A percentile compares a stretch with the other conserved stretches of the same genome.
Conservation (phyloP, 2,797 vertebrate species). For the Coregonus suidteri region DNA sequence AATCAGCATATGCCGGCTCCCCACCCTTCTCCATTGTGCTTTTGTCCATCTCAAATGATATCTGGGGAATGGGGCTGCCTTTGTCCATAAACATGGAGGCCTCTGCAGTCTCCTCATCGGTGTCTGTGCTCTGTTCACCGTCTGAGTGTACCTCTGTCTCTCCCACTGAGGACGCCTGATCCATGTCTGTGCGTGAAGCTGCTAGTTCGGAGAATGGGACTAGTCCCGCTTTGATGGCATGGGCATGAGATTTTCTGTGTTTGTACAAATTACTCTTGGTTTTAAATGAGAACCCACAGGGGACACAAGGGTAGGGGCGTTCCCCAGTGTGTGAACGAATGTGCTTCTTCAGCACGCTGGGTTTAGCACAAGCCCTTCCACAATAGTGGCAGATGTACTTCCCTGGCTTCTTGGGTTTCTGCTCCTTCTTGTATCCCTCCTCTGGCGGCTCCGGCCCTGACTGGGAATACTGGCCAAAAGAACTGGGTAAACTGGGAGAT, state of each 20-base stretch:
- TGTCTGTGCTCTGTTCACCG: slow-evolving; percentile 97
- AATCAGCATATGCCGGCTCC: slow-evolving; percentile 77
- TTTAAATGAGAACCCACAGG: slow-evolving; percentile 99
- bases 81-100: slow-evolving; percentile 81
- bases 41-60: slow-evolving; percentile 76
- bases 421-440: slow-evolving; percentile 93
- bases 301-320: slow-evolving; percentile 93
- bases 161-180: slow-evolving; percentile 86
- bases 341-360: slow-evolving; percentile 98
- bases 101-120: slow-evolving; percentile 92
- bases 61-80: slow-evolving; percentile 80
- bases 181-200: slow-evolving; percentile 84
- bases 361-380: slow-evolving; percentile 97
- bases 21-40: slow-evolving; percentile 64
- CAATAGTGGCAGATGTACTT: slow-evolving; percentile 98
- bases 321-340: slow-evolving; percentile 98
- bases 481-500: slow-evolving; percentile 87
- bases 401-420: slow-evolving; percentile 96
- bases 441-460: slow-evolving; percentile 87
- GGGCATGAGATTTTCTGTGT: slow-evolving; percentile 98
- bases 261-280: slow-evolving; percentile 99
- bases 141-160: slow-evolving; percentile 94
- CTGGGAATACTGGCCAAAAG: slow-evolving; percentile 91
- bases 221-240: slow-evolving; percentile 96
- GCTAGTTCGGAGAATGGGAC: slow-evolving; percentile 94